A percentile compares a stretch with the other conserved stretches of the same genome.
Evolutionary conservation across 2,113 vertebrate species (phyloP).

Genomic region (Caloenas nicobarica): DNA sequence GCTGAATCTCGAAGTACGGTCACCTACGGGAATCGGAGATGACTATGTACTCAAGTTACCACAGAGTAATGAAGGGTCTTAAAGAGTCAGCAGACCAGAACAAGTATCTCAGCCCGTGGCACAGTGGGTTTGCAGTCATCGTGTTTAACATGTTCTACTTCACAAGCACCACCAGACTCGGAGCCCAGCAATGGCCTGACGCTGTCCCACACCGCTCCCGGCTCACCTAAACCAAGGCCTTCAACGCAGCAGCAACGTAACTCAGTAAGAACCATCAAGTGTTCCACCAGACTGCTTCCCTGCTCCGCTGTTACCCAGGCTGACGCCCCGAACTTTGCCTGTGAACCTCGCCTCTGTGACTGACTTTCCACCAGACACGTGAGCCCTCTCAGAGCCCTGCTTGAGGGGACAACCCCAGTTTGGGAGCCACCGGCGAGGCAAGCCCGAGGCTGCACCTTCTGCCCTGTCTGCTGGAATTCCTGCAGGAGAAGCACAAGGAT

Average conservation of each 20-base stretch:
- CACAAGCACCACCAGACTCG: neutral
- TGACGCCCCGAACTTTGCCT: neutral
- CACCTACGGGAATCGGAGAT: neutral
- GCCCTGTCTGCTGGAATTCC: neutral
- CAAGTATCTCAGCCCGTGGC: neutral
- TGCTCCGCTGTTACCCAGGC: neutral
- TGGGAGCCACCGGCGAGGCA: neutral
- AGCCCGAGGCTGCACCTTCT: neutral
- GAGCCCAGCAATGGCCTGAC: neutral
- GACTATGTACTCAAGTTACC: neutral
- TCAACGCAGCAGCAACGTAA: neutral
- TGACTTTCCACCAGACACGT: accelerated
- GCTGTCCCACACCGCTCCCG: neutral
- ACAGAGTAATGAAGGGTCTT: neutral
- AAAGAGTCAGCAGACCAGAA: neutral
- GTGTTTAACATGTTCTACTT: neutral
- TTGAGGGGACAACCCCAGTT: neutral
- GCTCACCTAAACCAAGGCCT: neutral
- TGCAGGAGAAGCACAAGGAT: neutral
- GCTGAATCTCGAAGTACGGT: neutral
- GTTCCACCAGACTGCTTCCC: neutral
- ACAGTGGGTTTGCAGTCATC: neutral
- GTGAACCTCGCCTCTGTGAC: neutral
- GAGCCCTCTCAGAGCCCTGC: neutral
- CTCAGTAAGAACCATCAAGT: neutral